Evolutionary conservation across 2,113 vertebrate species (phyloP), one percentile per base, ranked within the genome.

Genomic region (Loxodonta africana): DNA sequence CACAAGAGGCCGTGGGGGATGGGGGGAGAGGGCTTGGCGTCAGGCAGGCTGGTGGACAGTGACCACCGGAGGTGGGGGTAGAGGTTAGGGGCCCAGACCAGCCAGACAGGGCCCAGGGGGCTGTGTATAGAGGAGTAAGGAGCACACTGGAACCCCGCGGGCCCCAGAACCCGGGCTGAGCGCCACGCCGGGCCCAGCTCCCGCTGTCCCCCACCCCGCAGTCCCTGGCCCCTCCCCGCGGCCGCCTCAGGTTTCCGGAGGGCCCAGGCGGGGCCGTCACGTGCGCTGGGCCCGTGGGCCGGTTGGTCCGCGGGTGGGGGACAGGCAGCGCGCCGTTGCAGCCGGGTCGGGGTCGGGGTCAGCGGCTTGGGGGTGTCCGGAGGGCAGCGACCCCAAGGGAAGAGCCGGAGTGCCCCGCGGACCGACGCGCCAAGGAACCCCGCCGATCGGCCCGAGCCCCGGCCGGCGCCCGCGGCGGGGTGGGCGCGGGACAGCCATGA

Each of bases 161-260:
- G 26, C 51, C 80, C 87, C 9, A 8, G 20, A 41, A 12, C 73
- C 37, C 37, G 7, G 2, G 74, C 74, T 44, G 37, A 44, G 74
- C 17, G 44, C 28, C 5, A 25, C 46, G 18, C 63, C 30, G 33
- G 20, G 73, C 44, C 15, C 48, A 8, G 4, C 73, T 15, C n/a
- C 82, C 89, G 14, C 9, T 44, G 3, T 25, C 88, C 33, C 57
- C 51, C 18, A 12, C 46, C 26, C 85, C 6, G 1, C 17, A 48
- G 53, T 23, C 71, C 25, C 53, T 14, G 69, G 46, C 89, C 78
- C 73, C 60, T 51, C 63, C 60, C 62, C n/a, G 78, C 48, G 5
- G 78, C 73, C 83, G 95, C 95, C 92, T 96, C 95, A 53, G 94
- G 95, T 97, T 97, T 98, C 97, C 96, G 90, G 90, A 73, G 90